phyloP scores from a whole-genome alignment of 2,797 vertebrate genomes.

The Hypotaenidia okinawae region DNA sequence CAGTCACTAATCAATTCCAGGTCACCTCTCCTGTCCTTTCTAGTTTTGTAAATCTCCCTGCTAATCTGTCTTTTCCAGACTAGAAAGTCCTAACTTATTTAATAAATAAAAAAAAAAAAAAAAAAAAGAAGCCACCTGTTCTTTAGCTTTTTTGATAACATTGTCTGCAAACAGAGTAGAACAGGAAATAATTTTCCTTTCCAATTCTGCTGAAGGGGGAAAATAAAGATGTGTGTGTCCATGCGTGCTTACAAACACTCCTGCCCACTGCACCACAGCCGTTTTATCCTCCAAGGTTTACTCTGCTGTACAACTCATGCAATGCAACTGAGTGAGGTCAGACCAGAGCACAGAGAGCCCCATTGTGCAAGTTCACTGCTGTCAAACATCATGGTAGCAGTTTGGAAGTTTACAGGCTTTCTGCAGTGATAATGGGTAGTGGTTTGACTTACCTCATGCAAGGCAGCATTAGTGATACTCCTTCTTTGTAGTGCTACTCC shows the following conservation, averaged over 20 bases:
- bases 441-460: not conserved
- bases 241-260: rapidly evolving
- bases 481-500: not conserved
- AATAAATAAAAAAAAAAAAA: not conserved
- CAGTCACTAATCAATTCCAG: not conserved
- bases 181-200: not conserved
- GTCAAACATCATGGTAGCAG: not conserved
- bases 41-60: not conserved
- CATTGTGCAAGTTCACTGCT: not conserved
- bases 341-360: rapidly evolving
- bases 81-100: not conserved
- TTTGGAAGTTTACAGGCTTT: not conserved
- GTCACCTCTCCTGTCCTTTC: not conserved
- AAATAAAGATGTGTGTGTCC: not conserved
- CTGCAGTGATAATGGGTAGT: not conserved
- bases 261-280: rapidly evolving
- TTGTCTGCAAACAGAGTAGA: not conserved
- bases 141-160: not conserved
- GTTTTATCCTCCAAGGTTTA: not conserved
- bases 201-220: rapidly evolving
- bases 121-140: not conserved
- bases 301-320: not conserved
- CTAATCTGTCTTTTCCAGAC: not conserved
- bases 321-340: not conserved
- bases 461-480: not conserved